Percentiles rank a stretch among this genome's conserved stretches.
Evolutionary conservation across 1,140 invertebrate species (phyloP).

Genomic region (Saccostrea cuccullata): DNA sequence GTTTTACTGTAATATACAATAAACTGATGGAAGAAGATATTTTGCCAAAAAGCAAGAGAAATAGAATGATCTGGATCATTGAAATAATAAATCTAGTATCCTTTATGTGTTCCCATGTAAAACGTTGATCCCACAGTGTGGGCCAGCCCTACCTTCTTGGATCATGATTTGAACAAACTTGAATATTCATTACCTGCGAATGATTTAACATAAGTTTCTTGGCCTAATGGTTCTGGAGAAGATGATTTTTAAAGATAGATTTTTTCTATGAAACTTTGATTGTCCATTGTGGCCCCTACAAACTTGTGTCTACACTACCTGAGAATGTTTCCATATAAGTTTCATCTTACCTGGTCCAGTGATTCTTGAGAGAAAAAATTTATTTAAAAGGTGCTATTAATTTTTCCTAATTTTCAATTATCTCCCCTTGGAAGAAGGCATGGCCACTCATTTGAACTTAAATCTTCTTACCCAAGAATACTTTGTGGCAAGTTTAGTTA

Average conservation of each 20-base stretch:
- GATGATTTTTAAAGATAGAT: background rate
- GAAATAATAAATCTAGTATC: too few species aligned
- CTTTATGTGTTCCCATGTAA: too few species aligned
- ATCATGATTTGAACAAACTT: background rate
- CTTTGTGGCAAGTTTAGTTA: background rate
- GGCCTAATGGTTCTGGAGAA: background rate
- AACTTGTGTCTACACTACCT: background rate
- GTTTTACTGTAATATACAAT: too few species aligned
- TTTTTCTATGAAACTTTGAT: background rate
- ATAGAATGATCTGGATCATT: too few species aligned
- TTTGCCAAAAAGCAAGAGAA: too few species aligned
- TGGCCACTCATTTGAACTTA: background rate
- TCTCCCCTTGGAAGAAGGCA: background rate
- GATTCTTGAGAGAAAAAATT: too few species aligned
- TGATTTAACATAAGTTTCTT: background rate
- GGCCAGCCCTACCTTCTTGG: background rate
- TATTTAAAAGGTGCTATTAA: too few species aligned
- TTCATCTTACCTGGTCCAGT: background rate
- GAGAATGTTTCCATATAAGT: background rate
- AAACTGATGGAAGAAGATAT: too few species aligned
- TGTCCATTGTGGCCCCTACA: background rate
- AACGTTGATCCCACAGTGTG: background rate
- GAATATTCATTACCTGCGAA: background rate
- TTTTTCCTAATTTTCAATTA: background rate
- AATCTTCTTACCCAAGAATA: background rate